Evolutionary conservation across 2,888 invertebrate genomes (phyloP).

Genomic region (Hypomecis atomaria): DNA sequence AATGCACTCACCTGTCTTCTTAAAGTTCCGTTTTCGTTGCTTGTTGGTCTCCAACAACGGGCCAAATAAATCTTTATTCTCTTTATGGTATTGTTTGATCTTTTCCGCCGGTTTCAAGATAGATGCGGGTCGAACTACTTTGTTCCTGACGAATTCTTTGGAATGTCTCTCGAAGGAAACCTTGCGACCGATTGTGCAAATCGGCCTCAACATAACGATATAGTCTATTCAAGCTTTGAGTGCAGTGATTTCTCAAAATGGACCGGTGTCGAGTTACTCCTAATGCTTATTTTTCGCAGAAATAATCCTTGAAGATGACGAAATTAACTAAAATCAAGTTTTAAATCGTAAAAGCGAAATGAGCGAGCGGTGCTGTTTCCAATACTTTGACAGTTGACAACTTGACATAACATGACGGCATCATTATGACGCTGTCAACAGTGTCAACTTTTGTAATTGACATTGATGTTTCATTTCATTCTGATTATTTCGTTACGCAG

Average conservation of each 20-base stretch:
- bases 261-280: conserved; percentile 17
- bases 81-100: conserved; percentile 76
- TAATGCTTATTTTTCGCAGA: background rate
- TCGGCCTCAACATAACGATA: conserved; percentile 68
- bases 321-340: background rate
- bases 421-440: too few species aligned
- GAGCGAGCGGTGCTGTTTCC: background rate
- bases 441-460: too few species aligned
- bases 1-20: conserved; percentile 69
- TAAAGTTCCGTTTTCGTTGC: conserved; percentile 69
- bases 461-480: too few species aligned
- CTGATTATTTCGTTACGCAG: too few species aligned
- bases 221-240: conserved; percentile 8
- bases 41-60: conserved; percentile 77
- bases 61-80: conserved; percentile 81
- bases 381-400: background rate
- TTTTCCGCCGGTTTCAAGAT: conserved; percentile 75
- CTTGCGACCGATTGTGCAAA: conserved; percentile 60
- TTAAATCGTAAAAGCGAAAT: background rate
- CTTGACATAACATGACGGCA: too few species aligned
- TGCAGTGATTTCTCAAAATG: background rate
- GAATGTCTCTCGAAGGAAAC: conserved; percentile 58
- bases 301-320: conserved; percentile 18
- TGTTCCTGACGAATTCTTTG: conserved; percentile 70
- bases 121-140: conserved; percentile 73